These are phyloP conservation scores for Eremophila alpestris DNA, from an alignment of 2,797 vertebrate genomes.

Conservation along the genomic window DNA sequence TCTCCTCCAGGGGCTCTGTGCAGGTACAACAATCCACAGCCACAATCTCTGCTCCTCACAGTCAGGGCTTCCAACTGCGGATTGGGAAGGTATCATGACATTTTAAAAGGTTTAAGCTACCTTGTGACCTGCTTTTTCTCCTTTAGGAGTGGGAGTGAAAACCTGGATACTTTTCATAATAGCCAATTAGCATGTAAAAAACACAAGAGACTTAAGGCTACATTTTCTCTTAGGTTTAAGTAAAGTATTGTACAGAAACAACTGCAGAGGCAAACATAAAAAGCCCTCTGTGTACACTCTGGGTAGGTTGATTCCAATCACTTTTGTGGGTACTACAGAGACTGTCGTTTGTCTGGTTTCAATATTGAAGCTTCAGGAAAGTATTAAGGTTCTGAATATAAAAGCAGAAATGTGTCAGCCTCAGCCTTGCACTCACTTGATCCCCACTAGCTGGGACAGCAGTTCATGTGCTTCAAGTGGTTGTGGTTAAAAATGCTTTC, in stretches of 20 bases:
- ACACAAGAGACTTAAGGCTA: accelerated
- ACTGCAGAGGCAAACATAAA: not conserved
- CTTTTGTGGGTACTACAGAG: not conserved
- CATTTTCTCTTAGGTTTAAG: not conserved
- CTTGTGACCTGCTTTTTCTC: not conserved
- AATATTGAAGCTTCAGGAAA: not conserved
- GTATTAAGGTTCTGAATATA: not conserved
- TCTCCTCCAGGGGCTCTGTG: not conserved
- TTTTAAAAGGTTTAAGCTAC: not conserved
- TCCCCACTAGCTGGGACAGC: not conserved
- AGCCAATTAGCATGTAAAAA: not conserved
- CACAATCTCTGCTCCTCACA: not conserved
- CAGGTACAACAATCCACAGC: not conserved
- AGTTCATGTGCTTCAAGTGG: not conserved
- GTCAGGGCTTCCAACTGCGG: accelerated
- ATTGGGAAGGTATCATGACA: not conserved
- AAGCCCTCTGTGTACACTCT: accelerated
- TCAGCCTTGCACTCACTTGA: not conserved
- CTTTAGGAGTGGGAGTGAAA: not conserved
- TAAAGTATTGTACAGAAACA: not conserved
- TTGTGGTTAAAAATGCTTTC: slow-evolving; percentile 19
- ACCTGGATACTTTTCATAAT: not conserved
- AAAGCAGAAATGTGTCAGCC: slow-evolving; percentile 32
- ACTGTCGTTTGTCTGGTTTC: not conserved
- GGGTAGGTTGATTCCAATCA: not conserved